Evolutionary conservation across 1,140 invertebrate species (phyloP).

Genomic region (Bombus picipes): DNA sequence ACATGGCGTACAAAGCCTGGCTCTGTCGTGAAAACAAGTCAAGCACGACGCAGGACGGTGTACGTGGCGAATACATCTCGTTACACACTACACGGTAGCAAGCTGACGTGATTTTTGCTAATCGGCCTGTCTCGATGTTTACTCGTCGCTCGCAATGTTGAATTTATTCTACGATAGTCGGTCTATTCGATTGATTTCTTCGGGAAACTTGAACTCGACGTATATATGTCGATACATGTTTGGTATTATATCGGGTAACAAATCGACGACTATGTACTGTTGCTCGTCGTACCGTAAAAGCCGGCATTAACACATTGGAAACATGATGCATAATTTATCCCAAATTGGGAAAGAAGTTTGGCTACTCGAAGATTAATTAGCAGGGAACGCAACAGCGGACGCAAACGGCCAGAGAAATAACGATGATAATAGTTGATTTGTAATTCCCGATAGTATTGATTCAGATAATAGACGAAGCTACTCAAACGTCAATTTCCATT

Average conservation of each 20-base stretch:
- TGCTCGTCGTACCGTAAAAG: not conserved
- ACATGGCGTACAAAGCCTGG: not conserved
- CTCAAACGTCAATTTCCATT: slow-evolving; percentile 50
- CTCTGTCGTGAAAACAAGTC: slow-evolving; percentile 24
- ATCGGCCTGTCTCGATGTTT: not conserved
- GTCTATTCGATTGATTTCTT: not conserved
- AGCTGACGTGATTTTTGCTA: not conserved
- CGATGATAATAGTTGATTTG: slow-evolving; percentile 17
- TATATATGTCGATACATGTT: no score
- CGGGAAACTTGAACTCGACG: not conserved
- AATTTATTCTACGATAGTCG: not conserved
- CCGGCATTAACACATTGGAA: not conserved
- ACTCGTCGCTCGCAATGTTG: not conserved
- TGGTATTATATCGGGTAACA: not conserved
- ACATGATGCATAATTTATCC: not conserved
- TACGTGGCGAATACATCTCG: not conserved
- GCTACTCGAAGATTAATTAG: slow-evolving; percentile 12
- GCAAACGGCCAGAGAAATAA: not conserved
- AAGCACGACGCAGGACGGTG: not conserved
- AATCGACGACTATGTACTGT: not conserved
- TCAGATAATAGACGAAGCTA: slow-evolving; percentile 41
- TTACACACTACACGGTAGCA: not conserved
- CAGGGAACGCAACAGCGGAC: not conserved
- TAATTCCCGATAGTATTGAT: slow-evolving; percentile 48
- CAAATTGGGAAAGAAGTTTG: not conserved